phyloP scores from a whole-genome alignment of 1,140 invertebrate species.

The Drosophila pandora region DNA sequence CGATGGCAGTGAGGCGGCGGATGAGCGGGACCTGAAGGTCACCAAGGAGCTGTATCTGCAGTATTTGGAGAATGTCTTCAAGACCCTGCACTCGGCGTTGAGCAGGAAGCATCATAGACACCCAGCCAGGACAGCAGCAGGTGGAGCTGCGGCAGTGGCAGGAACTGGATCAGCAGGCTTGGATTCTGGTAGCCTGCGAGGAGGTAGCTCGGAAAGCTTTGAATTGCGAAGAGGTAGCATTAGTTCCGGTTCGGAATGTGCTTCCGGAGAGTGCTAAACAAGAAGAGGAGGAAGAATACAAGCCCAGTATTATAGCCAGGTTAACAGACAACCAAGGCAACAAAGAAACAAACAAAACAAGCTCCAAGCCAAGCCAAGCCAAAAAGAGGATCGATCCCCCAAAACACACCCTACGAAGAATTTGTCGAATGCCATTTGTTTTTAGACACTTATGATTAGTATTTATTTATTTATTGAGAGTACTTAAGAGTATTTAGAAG shows the following conservation, averaged over 20 bases:
- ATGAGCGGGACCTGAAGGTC: conserved; percentile 57
- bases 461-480: conserved; percentile 54
- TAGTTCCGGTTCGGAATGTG: conserved; percentile 16
- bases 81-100: conserved; percentile 35
- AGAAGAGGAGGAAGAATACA: neutral
- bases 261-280: conserved; percentile 28
- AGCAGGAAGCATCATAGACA: conserved; percentile 27
- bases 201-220: conserved; percentile 36
- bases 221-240: conserved; percentile 11
- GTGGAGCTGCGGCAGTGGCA: conserved; percentile 10
- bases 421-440: conserved; percentile 72
- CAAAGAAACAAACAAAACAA: neutral
- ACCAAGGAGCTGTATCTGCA: conserved; percentile 65
- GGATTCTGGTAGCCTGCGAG: conserved; percentile 8
- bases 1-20: conserved; percentile 53
- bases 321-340: conserved; percentile 9
- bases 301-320: neutral
- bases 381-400: neutral
- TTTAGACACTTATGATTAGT: conserved; percentile 59
- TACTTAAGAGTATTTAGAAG: conserved; percentile 3
- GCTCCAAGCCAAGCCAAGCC: conserved; percentile 2
- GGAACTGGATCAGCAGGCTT: neutral
- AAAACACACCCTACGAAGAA: conserved; percentile 39
- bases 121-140: conserved; percentile 1
- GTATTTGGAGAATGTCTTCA: conserved; percentile 58